phyloP scores from a whole-genome alignment of 53 echinoderm and acorn worm genomes.

The Mesocentrotus franciscanus region DNA sequence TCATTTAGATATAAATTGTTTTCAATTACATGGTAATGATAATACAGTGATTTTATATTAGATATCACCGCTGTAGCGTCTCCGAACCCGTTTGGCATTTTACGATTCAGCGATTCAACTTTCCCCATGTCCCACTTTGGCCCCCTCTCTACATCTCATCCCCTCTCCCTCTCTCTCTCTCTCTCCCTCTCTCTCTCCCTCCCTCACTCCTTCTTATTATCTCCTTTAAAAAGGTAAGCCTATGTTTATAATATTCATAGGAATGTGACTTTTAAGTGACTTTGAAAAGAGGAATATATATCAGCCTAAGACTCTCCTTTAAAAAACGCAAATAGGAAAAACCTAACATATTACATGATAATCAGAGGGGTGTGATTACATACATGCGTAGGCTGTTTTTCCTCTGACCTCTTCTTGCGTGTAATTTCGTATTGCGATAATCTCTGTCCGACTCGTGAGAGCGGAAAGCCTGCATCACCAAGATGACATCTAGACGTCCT shows the following conservation, averaged over 20 bases:
- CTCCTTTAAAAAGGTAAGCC: too few relatives aligned
- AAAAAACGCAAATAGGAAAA: not conserved
- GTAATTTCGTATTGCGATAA: not conserved
- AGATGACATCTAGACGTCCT: conserved; percentile 50
- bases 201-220: not conserved
- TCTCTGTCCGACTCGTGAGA: not conserved
- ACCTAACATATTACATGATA: not conserved
- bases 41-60: too few relatives aligned
- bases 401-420: not conserved
- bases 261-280: not conserved
- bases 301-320: not conserved
- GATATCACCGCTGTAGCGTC: too few relatives aligned
- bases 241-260: too few relatives aligned
- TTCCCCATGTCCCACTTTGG: not conserved
- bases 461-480: conserved; percentile 31
- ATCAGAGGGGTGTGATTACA: not conserved
- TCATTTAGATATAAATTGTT: too few relatives aligned
- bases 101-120: too few relatives aligned
- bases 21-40: too few relatives aligned
- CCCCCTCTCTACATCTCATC: too few relatives aligned
- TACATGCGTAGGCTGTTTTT: not conserved
- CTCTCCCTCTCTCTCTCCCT: not conserved
- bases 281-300: not conserved
- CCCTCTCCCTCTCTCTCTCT: not conserved
- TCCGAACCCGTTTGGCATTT: too few relatives aligned